Conservation (phyloP, 23 tunicate genomes). For the Phallusia fumigata region DNA sequence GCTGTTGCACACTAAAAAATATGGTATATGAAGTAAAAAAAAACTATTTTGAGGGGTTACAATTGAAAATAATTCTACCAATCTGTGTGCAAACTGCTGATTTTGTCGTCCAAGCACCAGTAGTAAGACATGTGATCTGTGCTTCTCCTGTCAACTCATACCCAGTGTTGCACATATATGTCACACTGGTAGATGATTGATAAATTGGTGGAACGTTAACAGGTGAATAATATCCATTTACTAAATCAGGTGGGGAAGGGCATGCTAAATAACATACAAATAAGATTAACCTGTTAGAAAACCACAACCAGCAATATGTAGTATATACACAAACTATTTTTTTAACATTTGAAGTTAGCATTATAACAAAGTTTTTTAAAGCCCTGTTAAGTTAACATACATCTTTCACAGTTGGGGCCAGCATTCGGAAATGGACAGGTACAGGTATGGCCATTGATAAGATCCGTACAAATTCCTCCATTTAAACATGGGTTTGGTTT, state of each 20-base stretch:
- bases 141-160: background rate
- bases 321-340: background rate
- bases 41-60: no score
- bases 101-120: background rate
- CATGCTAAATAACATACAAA: background rate
- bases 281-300: background rate
- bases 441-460: constrained; percentile 17
- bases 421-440: constrained; percentile 5
- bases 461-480: constrained; percentile 8
- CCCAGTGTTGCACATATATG: background rate
- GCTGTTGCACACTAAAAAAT: background rate
- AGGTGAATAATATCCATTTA: background rate
- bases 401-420: constrained; percentile 20
- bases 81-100: background rate
- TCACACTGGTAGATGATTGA: background rate
- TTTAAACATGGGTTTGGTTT: constrained; percentile 15
- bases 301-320: background rate
- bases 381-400: background rate
- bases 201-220: background rate
- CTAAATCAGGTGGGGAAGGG: background rate
- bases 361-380: background rate
- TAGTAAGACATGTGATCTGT: background rate
- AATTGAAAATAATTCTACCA: background rate
- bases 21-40: no score
- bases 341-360: background rate